A percentile compares a stretch with the other conserved stretches of the same genome.
Evolutionary conservation across 2,888 invertebrate species (phyloP).

Genomic region (Andrena bicolor): DNA sequence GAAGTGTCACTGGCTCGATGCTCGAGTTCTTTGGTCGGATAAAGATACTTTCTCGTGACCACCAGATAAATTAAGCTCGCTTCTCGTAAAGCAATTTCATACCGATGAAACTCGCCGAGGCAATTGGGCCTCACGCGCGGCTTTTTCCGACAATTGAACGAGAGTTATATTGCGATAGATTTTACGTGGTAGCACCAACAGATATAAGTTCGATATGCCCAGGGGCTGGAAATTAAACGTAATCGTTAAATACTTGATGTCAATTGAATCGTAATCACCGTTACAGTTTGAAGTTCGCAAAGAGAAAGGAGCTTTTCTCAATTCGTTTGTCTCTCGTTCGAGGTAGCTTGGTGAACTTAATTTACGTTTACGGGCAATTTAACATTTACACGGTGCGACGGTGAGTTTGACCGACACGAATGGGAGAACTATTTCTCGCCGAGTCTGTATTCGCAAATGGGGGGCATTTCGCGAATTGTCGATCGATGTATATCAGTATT

Average conservation of each 20-base stretch:
- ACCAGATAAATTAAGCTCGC: not conserved
- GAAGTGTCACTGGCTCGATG: not conserved
- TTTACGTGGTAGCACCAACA: constrained; percentile 8
- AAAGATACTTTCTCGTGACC: not conserved
- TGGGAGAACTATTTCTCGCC: constrained; percentile 22
- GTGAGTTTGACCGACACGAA: constrained; percentile 14
- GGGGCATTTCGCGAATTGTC: constrained; percentile 49
- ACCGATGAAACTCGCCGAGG: not conserved
- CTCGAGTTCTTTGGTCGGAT: constrained; percentile 24
- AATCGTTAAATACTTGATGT: constrained; percentile 48
- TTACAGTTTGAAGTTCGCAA: constrained; percentile 22
- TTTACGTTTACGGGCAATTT: constrained; percentile 25
- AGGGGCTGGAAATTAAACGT: constrained; percentile 24
- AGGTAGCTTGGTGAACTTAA: constrained; percentile 37
- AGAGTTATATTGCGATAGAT: constrained; percentile 19
- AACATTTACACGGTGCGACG: constrained; percentile 32
- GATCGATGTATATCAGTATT: constrained; percentile 66
- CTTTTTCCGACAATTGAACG: constrained; percentile 9
- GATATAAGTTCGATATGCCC: constrained; percentile 13
- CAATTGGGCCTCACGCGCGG: not conserved
- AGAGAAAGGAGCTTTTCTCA: not conserved
- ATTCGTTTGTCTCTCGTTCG: constrained; percentile 21
- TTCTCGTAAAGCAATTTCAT: not conserved
- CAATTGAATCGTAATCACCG: constrained; percentile 47
- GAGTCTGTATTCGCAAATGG: constrained; percentile 17